phyloP scores from a whole-genome alignment of 2,888 invertebrate genomes.

The Osedax fenrisi region DNA sequence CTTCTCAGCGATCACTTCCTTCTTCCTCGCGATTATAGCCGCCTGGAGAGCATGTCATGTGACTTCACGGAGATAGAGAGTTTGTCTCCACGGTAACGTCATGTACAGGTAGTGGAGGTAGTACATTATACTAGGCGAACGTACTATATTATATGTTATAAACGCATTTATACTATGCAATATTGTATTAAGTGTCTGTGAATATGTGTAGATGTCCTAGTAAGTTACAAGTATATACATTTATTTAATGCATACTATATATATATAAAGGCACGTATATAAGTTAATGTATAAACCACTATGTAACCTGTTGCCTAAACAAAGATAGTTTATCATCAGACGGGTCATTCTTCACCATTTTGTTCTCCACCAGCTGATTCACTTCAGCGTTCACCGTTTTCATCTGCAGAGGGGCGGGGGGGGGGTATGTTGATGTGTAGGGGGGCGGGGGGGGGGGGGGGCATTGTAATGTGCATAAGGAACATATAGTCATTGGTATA shows the following conservation, averaged over 20 bases:
- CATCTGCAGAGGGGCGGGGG: too few species aligned
- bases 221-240: too few species aligned
- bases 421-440: conserved; percentile 47
- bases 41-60: conserved; percentile 52
- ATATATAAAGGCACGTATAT: too few species aligned
- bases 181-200: too few species aligned
- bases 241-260: too few species aligned
- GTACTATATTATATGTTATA: too few species aligned
- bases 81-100: background rate
- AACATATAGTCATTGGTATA: too few species aligned
- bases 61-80: background rate
- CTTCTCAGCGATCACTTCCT: conserved; percentile 62
- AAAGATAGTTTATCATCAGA: conserved; percentile 66
- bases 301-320: conserved; percentile 64
- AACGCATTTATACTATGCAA: too few species aligned
- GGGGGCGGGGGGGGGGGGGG: background rate
- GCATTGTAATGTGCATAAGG: background rate
- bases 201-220: too few species aligned
- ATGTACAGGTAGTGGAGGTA: background rate
- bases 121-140: too few species aligned
- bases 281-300: too few species aligned
- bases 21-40: conserved; percentile 66
- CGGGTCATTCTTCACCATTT: conserved; percentile 59
- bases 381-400: conserved; percentile 55
- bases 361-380: conserved; percentile 63